Conservation (phyloP, 1,140 invertebrate genomes). For the Gryllus bimaculatus region DNA sequence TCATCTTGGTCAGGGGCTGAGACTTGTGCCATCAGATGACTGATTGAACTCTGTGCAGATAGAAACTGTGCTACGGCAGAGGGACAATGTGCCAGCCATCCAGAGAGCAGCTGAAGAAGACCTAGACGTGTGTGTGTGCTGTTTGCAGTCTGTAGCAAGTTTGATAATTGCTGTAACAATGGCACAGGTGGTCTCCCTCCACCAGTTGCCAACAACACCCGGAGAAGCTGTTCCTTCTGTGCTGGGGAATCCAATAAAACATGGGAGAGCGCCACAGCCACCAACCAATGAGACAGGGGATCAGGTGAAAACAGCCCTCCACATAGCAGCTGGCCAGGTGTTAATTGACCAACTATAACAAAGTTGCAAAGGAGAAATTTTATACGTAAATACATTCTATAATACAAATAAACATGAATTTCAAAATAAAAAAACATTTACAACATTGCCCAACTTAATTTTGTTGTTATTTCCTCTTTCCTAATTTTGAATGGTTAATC, state of each 20-base stretch:
- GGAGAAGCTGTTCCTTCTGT: constrained; percentile 87
- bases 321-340: constrained; percentile 83
- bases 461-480: no score
- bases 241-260: constrained; percentile 78
- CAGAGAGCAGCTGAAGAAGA: constrained; percentile 79
- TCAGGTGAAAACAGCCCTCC: constrained; percentile 87
- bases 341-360: constrained; percentile 29
- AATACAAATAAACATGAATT: no score
- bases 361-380: background rate
- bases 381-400: no score
- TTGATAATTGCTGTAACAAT: constrained; percentile 76
- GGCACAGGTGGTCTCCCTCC: constrained; percentile 75
- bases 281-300: constrained; percentile 95
- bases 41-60: constrained; percentile 71
- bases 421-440: no score
- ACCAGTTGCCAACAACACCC: constrained; percentile 83
- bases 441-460: no score
- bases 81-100: constrained; percentile 82
- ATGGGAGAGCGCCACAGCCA: constrained; percentile 82
- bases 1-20: constrained; percentile 71
- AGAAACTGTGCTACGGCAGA: constrained; percentile 77
- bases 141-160: constrained; percentile 69
- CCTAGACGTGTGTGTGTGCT: constrained; percentile 86
- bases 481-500: no score
- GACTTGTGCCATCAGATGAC: constrained; percentile 71